A percentile compares a stretch with the other conserved stretches of the same genome.
These are phyloP conservation scores for Oryzias dopingdopingensis DNA, from an alignment of 2,797 vertebrate genomes.

Conservation along the genomic window DNA sequence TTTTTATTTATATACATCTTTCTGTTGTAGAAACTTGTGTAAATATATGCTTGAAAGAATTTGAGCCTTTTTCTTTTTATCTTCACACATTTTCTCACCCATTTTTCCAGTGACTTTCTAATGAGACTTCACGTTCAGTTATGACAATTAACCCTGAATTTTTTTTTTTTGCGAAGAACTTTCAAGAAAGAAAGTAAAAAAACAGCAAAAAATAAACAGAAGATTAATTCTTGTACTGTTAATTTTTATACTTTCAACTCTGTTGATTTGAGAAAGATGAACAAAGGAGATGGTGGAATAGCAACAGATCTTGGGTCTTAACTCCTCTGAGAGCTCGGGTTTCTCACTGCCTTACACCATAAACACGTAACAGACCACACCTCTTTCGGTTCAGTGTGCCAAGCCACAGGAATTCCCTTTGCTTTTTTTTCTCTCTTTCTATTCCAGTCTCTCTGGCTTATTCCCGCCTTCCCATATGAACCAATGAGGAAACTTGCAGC, in stretches of 20 bases:
- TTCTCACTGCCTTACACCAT: conserved; percentile 72
- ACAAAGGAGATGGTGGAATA: conserved; percentile 48
- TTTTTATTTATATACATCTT: neutral
- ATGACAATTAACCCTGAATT: conserved; percentile 48
- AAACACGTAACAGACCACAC: conserved; percentile 74
- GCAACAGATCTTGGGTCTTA: conserved; percentile 48
- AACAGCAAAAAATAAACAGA: conserved; percentile 22
- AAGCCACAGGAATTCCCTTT: conserved; percentile 82
- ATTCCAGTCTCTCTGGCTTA: conserved; percentile 66
- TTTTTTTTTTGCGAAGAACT: conserved; percentile 37
- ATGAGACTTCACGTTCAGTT: conserved; percentile 52
- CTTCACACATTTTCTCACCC: conserved; percentile 5
- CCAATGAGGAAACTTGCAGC: conserved; percentile 63
- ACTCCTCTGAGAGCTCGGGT: conserved; percentile 64
- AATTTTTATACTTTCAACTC: conserved; percentile 41
- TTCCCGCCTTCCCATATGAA: conserved; percentile 71
- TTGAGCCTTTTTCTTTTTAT: conserved; percentile 34
- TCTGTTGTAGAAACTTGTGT: conserved; percentile 32
- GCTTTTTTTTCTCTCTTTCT: conserved; percentile 62
- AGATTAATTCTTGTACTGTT: conserved; percentile 6
- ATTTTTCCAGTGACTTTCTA: conserved; percentile 36
- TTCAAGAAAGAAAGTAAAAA: conserved; percentile 35
- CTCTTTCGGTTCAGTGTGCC: conserved; percentile 67
- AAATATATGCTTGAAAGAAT: conserved; percentile 28
- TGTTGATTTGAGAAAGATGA: conserved; percentile 35